These are phyloP conservation scores for Peucedramus taeniatus DNA, from an alignment of 2,113 vertebrate species.

Conservation along the genomic window DNA sequence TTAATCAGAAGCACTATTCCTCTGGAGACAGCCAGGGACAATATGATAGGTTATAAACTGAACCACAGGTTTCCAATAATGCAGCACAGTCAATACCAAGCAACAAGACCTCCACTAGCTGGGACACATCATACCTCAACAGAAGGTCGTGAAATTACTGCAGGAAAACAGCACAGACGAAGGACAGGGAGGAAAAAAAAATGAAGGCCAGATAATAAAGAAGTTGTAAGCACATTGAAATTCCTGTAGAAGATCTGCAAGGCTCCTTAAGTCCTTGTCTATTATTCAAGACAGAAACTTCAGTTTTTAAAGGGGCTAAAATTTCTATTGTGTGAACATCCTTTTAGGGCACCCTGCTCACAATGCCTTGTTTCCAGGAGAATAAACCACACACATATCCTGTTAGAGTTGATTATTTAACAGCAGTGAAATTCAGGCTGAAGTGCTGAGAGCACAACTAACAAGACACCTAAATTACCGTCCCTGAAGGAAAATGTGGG, in stretches of 20 bases:
- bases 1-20: constrained; percentile 40
- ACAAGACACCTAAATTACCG: background rate
- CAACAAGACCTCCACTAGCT: background rate
- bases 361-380: background rate
- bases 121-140: background rate
- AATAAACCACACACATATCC: background rate
- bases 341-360: background rate
- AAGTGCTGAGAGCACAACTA: background rate
- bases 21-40: constrained; percentile 24
- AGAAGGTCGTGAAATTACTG: background rate
- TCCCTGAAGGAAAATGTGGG: background rate
- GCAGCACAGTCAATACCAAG: background rate
- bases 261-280: background rate
- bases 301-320: background rate
- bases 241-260: background rate
- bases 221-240: background rate
- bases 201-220: background rate
- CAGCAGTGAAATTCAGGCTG: background rate
- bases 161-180: background rate
- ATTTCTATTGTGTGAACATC: background rate
- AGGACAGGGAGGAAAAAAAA: background rate
- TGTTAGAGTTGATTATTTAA: background rate
- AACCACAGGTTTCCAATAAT: constrained; percentile 15
- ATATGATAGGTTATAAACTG: constrained; percentile 38
- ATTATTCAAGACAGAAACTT: background rate